A percentile compares a stretch with the other conserved stretches of the same genome.
Evolutionary conservation across 1,140 invertebrate genomes (phyloP).

Genomic region (Apis laboriosa): DNA sequence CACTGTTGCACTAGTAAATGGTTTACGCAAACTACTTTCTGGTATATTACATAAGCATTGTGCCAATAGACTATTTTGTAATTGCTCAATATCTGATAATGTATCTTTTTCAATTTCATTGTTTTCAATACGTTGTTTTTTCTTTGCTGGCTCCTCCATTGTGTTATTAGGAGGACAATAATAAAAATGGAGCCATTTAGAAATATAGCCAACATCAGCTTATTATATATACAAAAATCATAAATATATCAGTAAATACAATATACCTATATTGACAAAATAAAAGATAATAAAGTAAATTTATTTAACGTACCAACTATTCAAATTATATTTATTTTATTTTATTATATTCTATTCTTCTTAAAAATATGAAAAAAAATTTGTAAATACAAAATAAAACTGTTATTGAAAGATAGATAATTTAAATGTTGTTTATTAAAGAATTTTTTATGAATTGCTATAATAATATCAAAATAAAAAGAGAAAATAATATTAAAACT

Average conservation of each 20-base stretch:
- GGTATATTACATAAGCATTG: slow-evolving; percentile 90
- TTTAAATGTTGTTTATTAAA: background rate
- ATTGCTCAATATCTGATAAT: slow-evolving; percentile 80
- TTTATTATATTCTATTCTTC: background rate
- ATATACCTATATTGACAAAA: slow-evolving; percentile 35
- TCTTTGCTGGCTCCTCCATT: slow-evolving; percentile 88
- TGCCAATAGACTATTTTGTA: slow-evolving; percentile 84
- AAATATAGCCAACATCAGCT: slow-evolving; percentile 38
- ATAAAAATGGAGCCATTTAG: slow-evolving; percentile 46
- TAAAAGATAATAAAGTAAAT: background rate
- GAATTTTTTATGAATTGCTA: background rate
- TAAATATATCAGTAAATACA: slow-evolving; percentile 2
- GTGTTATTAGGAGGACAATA: slow-evolving; percentile 66
- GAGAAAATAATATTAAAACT: slow-evolving; percentile 22
- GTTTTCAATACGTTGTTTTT: slow-evolving; percentile 85
- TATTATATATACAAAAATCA: slow-evolving; percentile 1
- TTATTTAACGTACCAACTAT: background rate
- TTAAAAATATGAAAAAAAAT: background rate
- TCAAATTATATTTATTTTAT: background rate
- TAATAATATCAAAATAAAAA: background rate
- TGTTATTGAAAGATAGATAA: background rate
- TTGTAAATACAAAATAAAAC: background rate
- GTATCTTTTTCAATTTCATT: slow-evolving; percentile 82
- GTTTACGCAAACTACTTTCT: slow-evolving; percentile 85
- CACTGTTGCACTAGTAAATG: slow-evolving; percentile 85